A percentile compares a stretch with the other conserved stretches of the same genome.
Conservation (phyloP, 2,888 invertebrate species). For the Drosophila buzzatii region DNA sequence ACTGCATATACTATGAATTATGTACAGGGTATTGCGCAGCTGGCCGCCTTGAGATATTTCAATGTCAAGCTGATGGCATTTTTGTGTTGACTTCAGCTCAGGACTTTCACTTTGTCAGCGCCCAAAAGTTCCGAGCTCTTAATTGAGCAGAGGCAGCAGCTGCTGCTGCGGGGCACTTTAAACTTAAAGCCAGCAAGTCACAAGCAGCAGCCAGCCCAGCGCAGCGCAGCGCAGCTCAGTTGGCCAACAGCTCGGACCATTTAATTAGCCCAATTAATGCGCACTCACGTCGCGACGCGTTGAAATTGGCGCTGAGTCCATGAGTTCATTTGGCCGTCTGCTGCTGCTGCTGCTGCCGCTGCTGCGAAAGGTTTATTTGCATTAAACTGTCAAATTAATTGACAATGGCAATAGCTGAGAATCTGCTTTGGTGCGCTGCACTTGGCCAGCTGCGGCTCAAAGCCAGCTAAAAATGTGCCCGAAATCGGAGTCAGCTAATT, state of each 20-base stretch:
- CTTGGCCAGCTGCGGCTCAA: slow-evolving; percentile 20
- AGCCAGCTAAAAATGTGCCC: slow-evolving; percentile 8
- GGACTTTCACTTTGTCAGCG: slow-evolving; percentile 69
- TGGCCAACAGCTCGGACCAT: slow-evolving; percentile 38
- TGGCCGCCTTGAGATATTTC: slow-evolving; percentile 53
- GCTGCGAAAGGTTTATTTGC: slow-evolving; percentile 58
- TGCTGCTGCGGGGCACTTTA: slow-evolving; percentile 30
- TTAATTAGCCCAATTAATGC: slow-evolving; percentile 70
- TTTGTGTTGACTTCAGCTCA: slow-evolving; percentile 40
- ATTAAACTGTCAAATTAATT: slow-evolving; percentile 70
- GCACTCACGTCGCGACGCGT: slow-evolving; percentile 52
- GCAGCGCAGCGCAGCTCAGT: slow-evolving; percentile 10
- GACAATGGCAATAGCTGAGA: slow-evolving; percentile 46
- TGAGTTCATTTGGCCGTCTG: slow-evolving; percentile 26
- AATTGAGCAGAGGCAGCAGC: slow-evolving; percentile 47
- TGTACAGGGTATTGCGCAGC: slow-evolving; percentile 36
- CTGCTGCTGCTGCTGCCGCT: background rate
- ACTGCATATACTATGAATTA: background rate
- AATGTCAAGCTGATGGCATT: slow-evolving; percentile 65
- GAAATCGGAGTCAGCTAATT: slow-evolving; percentile 45
- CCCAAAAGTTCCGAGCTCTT: slow-evolving; percentile 42
- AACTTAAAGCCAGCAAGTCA: slow-evolving; percentile 58
- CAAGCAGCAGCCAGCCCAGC: slow-evolving; percentile 1
- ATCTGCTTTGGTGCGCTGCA: slow-evolving; percentile 25
- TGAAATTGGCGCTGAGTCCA: slow-evolving; percentile 41